These are phyloP conservation scores for Drosophila quinaria DNA, from an alignment of 2,888 invertebrate genomes.

Conservation along the genomic window DNA sequence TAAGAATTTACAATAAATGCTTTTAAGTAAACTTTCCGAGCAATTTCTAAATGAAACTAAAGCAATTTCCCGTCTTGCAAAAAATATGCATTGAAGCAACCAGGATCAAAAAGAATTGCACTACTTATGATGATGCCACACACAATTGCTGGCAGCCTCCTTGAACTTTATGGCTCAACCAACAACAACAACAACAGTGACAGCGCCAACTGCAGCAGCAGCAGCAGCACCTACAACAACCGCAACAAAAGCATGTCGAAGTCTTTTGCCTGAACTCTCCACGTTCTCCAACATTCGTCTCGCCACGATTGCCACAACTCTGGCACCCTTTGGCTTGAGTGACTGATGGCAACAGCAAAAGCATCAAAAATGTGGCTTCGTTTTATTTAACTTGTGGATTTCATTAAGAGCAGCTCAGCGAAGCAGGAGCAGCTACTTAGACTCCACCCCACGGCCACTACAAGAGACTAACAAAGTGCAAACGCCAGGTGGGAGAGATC, in stretches of 20 bases:
- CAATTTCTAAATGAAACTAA: constrained; percentile 40
- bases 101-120: constrained; percentile 19
- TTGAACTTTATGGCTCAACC: constrained; percentile 60
- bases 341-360: constrained; percentile 40
- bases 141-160: constrained; percentile 44
- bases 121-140: constrained; percentile 26
- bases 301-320: constrained; percentile 30
- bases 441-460: constrained; percentile 40
- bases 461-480: constrained; percentile 51
- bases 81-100: constrained; percentile 52
- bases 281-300: neutral
- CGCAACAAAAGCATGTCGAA: constrained; percentile 52
- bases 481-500: constrained; percentile 49
- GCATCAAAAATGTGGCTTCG: constrained; percentile 50
- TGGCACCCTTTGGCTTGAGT: constrained; percentile 37
- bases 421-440: constrained; percentile 52
- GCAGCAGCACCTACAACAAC: constrained; percentile 2
- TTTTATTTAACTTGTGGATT: constrained; percentile 62
- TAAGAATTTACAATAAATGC: constrained; percentile 40
- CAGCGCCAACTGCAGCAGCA: constrained; percentile 10
- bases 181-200: constrained; percentile 29
- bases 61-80: constrained; percentile 43
- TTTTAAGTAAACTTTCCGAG: constrained; percentile 28
- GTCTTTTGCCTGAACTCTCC: constrained; percentile 40
- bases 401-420: constrained; percentile 51